Percentiles rank a stretch among this genome's conserved stretches.
phyloP scores from a whole-genome alignment of 2,888 invertebrate genomes.

The Nebria brevicollis region DNA sequence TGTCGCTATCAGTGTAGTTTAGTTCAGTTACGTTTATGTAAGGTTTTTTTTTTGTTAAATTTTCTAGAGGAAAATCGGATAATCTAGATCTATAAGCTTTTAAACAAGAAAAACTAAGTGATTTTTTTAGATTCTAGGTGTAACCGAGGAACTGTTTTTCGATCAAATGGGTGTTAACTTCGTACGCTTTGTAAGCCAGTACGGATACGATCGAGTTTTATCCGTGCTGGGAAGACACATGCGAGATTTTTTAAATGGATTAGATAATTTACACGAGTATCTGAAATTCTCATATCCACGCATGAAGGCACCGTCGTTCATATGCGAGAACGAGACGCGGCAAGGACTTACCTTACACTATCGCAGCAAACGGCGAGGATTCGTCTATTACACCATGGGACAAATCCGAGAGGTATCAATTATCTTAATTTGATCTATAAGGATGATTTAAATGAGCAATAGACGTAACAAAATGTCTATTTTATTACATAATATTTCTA shows the following conservation, averaged over 20 bases:
- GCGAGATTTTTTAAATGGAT: slow-evolving; percentile 93
- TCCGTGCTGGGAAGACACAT: slow-evolving; percentile 93
- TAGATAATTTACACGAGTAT: slow-evolving; percentile 98
- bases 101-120: not conserved
- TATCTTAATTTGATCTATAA: not conserved
- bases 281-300: slow-evolving; percentile 94
- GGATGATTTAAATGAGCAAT: not conserved
- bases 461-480: not conserved
- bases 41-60: too few species aligned
- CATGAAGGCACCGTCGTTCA: slow-evolving; percentile 93
- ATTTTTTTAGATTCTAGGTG: slow-evolving; percentile 77
- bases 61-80: not conserved
- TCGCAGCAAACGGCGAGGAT: slow-evolving; percentile 91
- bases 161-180: slow-evolving; percentile 95
- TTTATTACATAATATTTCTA: too few species aligned
- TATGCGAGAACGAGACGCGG: slow-evolving; percentile 94
- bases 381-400: slow-evolving; percentile 96
- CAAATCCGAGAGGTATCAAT: slow-evolving; percentile 82
- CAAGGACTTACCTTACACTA: slow-evolving; percentile 94
- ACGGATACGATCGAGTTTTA: slow-evolving; percentile 92
- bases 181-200: slow-evolving; percentile 92
- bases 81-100: not conserved
- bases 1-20: too few species aligned
- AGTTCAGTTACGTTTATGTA: too few species aligned
- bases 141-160: slow-evolving; percentile 90